Evolutionary conservation across 1,140 invertebrate genomes (phyloP).

Genomic region (Pseudomyrmex dendroicus): DNA sequence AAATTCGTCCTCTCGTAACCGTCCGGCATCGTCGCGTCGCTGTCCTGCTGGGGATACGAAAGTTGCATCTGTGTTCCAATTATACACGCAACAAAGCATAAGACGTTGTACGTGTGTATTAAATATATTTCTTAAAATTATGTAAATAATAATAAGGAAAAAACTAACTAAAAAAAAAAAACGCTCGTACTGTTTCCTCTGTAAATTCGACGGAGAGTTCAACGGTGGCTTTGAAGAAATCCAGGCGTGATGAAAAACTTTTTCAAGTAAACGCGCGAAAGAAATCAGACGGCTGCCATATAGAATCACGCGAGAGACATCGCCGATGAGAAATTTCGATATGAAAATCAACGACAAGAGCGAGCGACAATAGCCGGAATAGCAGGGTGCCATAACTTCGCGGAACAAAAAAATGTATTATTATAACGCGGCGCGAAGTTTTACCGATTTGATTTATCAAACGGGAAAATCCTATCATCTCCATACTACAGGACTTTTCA

Average conservation of each 20-base stretch:
- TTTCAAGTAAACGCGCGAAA: not conserved
- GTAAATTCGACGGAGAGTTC: conserved; percentile 44
- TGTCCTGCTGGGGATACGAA: conserved; percentile 5
- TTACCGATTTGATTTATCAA: conserved; percentile 83
- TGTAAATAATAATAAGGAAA: not conserved
- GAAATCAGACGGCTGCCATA: not conserved
- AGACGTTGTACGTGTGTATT: not conserved
- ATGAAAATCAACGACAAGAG: conserved; percentile 65
- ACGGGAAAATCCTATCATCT: conserved; percentile 81
- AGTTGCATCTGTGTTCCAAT: conserved; percentile 10
- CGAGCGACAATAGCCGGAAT: not conserved
- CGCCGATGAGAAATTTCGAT: conserved; percentile 53
- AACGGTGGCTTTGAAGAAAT: conserved; percentile 12
- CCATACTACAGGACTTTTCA: conserved; percentile 83
- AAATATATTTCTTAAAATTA: not conserved
- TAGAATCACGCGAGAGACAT: conserved; percentile 1
- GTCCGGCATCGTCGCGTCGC: conserved; percentile 18
- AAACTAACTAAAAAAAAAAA: not conserved
- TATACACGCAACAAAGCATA: not conserved
- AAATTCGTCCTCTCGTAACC: conserved; percentile 72
- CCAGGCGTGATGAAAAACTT: not conserved
- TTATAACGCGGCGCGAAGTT: conserved; percentile 64
- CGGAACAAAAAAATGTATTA: conserved; percentile 74
- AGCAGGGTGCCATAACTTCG: conserved; percentile 20
- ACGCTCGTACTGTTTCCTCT: not conserved